These are phyloP conservation scores for Casuarius casuarius DNA, from an alignment of 2,113 vertebrate genomes.

Conservation along the genomic window DNA sequence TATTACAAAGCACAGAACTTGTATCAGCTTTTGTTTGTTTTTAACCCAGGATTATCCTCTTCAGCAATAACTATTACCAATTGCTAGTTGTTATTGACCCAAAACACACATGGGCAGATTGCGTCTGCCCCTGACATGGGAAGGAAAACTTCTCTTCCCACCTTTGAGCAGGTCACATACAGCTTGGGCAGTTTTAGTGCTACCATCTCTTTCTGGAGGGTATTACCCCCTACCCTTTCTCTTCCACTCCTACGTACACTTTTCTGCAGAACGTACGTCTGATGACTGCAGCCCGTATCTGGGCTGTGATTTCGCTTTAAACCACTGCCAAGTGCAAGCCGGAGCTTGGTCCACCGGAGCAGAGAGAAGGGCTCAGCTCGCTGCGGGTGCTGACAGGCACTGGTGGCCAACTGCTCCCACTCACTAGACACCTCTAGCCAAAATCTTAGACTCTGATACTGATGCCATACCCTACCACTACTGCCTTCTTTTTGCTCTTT, in stretches of 20 bases:
- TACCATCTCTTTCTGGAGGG: neutral
- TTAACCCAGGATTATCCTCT: neutral
- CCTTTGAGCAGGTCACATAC: neutral
- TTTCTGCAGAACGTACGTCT: neutral
- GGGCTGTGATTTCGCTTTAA: neutral
- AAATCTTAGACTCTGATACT: neutral
- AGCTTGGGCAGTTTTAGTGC: neutral
- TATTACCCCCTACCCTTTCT: neutral
- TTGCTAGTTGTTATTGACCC: neutral
- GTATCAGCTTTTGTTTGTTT: neutral
- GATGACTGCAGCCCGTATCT: constrained; percentile 22
- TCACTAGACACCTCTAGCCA: neutral
- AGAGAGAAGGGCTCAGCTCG: neutral
- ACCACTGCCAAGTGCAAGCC: neutral
- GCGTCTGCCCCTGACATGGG: fast-evolving
- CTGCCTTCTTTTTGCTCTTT: neutral
- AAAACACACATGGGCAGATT: neutral
- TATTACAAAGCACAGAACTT: neutral
- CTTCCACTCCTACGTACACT: neutral
- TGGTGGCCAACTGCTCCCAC: neutral
- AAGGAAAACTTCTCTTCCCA: neutral
- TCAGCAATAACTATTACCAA: neutral
- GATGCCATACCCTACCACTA: neutral
- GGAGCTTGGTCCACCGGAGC: neutral
- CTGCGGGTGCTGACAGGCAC: neutral